Percentiles rank a stretch among this genome's conserved stretches.
Evolutionary conservation across 1,140 invertebrate genomes (phyloP).

Genomic region (Caenorhabditis tropicalis): DNA sequence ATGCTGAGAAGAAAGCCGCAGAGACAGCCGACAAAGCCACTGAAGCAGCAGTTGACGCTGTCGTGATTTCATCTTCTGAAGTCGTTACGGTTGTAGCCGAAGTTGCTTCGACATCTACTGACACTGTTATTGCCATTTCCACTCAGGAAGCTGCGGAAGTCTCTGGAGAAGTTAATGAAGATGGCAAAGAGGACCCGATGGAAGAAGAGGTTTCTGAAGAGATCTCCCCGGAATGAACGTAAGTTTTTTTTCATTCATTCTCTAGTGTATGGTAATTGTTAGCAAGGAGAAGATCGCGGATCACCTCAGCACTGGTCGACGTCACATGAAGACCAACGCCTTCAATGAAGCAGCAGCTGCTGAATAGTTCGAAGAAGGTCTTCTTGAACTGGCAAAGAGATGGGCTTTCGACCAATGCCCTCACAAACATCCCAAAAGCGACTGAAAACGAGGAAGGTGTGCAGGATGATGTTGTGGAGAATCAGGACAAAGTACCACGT

Average conservation of each 20-base stretch:
- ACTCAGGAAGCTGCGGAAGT: background rate
- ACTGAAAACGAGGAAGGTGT: background rate
- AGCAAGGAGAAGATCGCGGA: background rate
- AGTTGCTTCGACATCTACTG: background rate
- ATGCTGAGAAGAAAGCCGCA: too few relatives aligned
- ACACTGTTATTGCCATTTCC: too few relatives aligned
- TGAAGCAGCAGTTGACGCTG: background rate
- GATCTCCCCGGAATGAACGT: background rate
- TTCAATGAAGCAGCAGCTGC: background rate
- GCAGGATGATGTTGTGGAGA: constrained; percentile 7
- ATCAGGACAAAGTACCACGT: background rate
- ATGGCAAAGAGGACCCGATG: background rate
- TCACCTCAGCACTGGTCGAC: background rate
- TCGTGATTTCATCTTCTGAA: background rate
- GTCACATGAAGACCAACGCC: background rate
- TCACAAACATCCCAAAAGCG: background rate
- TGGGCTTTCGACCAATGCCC: background rate
- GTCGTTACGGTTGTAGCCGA: too few relatives aligned
- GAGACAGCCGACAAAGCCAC: too few relatives aligned
- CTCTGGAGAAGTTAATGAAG: background rate
- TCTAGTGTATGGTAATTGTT: background rate
- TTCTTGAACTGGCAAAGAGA: background rate
- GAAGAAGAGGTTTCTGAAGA: background rate
- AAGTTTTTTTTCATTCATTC: background rate
- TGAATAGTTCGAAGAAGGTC: background rate